A percentile compares a stretch with the other conserved stretches of the same genome.
Conservation (phyloP, 1,140 invertebrate genomes). For the Lanistes nyassanus region DNA sequence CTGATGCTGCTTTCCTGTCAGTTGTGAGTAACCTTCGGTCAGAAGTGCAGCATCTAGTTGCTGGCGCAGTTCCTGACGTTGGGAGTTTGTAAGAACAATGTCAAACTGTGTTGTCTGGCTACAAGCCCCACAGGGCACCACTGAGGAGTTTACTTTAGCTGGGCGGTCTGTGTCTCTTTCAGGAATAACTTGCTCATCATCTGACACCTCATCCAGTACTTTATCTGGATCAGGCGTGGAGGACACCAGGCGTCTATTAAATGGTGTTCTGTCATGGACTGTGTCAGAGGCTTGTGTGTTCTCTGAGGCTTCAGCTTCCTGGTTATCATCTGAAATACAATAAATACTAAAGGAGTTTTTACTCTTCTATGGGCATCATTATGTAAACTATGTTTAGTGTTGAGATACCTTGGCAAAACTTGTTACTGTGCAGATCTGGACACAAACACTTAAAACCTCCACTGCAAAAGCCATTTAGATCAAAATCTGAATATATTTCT, state of each 20-base stretch:
- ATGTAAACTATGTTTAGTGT: too few species aligned
- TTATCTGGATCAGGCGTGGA: conserved; percentile 51
- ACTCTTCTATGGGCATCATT: too few species aligned
- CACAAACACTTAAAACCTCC: too few species aligned
- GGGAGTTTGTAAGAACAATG: neutral
- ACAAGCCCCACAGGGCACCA: neutral
- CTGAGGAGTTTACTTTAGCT: neutral
- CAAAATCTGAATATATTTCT: too few species aligned
- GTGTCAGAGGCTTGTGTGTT: neutral
- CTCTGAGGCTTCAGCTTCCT: too few species aligned
- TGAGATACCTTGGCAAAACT: too few species aligned
- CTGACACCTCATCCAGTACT: conserved; percentile 9
- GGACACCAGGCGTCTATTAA: conserved; percentile 46
- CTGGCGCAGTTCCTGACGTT: conserved; percentile 12
- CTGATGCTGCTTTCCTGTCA: neutral
- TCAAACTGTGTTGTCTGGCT: neutral
- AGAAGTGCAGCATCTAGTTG: conserved; percentile 12
- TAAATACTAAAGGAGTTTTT: too few species aligned
- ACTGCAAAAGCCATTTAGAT: too few species aligned
- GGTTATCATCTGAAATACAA: too few species aligned
- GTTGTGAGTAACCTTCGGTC: neutral
- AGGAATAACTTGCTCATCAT: conserved; percentile 25
- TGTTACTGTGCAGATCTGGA: too few species aligned
- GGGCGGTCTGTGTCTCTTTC: conserved; percentile 5
- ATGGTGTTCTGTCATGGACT: conserved; percentile 30